These are phyloP conservation scores for Erannis defoliaria DNA, from an alignment of 2,888 invertebrate species.

Conservation along the genomic window DNA sequence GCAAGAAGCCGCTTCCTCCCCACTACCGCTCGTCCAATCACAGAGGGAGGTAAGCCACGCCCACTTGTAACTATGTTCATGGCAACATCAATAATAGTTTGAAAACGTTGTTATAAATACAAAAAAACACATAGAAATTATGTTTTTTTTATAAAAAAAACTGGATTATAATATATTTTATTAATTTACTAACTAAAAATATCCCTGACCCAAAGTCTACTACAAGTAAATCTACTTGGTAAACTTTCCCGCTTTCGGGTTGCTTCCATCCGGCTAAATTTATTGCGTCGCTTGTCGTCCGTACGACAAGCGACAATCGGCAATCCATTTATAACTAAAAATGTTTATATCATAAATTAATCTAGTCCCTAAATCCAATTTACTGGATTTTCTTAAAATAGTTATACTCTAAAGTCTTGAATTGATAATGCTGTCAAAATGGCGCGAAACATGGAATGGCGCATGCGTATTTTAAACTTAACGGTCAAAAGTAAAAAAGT, in stretches of 20 bases:
- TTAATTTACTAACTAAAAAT: neutral
- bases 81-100: neutral
- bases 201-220: no score
- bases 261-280: neutral
- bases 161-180: neutral
- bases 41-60: conserved; percentile 50
- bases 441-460: neutral
- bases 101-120: neutral
- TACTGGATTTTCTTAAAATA: neutral
- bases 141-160: neutral
- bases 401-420: neutral
- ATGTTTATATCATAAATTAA: neutral
- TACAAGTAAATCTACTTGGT: neutral
- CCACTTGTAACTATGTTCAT: conserved; percentile 46
- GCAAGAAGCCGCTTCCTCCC: conserved; percentile 66
- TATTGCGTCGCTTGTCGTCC: conserved; percentile 1
- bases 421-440: neutral
- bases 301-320: no score
- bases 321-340: neutral
- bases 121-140: neutral
- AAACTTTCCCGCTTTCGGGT: neutral
- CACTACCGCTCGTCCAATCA: conserved; percentile 55
- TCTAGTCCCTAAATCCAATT: neutral
- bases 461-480: neutral
- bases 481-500: no score